A percentile compares a stretch with the other conserved stretches of the same genome.
Conservation (phyloP, 2,797 vertebrate species). For the Lophotriccus pileatus region DNA sequence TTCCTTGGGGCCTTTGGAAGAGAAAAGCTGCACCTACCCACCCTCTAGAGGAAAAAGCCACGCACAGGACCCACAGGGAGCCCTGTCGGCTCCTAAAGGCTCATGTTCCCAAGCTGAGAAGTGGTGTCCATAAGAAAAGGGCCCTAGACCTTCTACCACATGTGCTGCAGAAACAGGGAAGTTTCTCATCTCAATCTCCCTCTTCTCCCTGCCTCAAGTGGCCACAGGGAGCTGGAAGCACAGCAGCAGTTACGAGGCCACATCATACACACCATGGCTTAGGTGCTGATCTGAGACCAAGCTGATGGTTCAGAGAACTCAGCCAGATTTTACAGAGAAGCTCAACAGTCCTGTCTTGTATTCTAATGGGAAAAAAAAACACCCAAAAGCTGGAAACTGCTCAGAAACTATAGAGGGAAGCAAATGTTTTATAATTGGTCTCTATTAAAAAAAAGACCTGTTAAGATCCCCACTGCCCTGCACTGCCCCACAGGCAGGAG, state of each 20-base stretch:
- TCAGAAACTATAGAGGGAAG: not conserved
- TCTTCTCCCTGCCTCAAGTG: not conserved
- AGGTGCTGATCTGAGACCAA: not conserved
- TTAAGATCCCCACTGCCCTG: not conserved
- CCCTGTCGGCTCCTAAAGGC: not conserved
- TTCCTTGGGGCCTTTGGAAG: not conserved
- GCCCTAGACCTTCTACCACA: not conserved
- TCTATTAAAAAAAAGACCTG: not conserved
- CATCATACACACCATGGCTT: not conserved
- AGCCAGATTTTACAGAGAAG: not conserved
- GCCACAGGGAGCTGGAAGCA: not conserved
- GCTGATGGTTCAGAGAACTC: not conserved
- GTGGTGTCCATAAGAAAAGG: not conserved
- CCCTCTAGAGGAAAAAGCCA: constrained; percentile 1
- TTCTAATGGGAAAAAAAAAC: not conserved
- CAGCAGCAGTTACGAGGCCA: not conserved
- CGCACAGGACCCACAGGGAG: not conserved
- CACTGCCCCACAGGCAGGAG: not conserved
- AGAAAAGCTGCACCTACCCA: constrained; percentile 19
- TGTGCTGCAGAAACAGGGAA: not conserved
- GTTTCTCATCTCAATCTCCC: not conserved
- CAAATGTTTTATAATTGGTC: not conserved
- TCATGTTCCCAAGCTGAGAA: not conserved
- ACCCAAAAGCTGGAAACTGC: not conserved
- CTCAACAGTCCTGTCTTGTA: not conserved